phyloP scores from a whole-genome alignment of 2,888 invertebrate genomes.

The Drosophila cognata region DNA sequence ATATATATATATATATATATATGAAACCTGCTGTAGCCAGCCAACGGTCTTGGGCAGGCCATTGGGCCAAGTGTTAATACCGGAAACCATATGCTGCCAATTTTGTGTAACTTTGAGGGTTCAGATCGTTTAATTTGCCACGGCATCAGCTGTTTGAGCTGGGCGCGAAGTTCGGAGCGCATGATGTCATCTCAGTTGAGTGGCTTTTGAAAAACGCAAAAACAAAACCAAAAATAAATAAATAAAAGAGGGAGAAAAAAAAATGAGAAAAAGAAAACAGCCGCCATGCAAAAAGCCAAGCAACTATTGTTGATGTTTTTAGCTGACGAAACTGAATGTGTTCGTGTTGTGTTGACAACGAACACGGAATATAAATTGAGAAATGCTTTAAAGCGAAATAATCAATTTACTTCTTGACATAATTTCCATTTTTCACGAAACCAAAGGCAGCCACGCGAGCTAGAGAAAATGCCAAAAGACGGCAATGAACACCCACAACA shows the following conservation, averaged over 20 bases:
- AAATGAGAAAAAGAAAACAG: constrained; percentile 29
- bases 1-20: not conserved
- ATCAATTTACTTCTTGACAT: constrained; percentile 84
- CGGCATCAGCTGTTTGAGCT: constrained; percentile 73
- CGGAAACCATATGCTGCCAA: constrained; percentile 75
- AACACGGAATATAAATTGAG: constrained; percentile 83
- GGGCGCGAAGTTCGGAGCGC: constrained; percentile 53
- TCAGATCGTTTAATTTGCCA: constrained; percentile 65
- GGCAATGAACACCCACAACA: constrained; percentile 21
- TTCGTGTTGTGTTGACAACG: constrained; percentile 74
- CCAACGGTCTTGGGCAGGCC: constrained; percentile 6
- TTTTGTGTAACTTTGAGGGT: constrained; percentile 33
- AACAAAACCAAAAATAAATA: not conserved
- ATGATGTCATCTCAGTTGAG: constrained; percentile 83
- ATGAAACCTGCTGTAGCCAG: not conserved
- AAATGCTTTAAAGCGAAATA: constrained; percentile 84
- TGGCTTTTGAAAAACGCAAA: constrained; percentile 56
- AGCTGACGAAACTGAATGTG: constrained; percentile 76
- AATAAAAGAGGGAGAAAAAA: constrained; percentile 13
- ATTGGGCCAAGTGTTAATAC: constrained; percentile 38
- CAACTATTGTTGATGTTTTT: constrained; percentile 67
- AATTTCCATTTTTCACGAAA: constrained; percentile 84
- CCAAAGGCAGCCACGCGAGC: constrained; percentile 74
- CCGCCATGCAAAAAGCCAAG: constrained; percentile 58
- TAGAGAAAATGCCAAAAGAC: constrained; percentile 43